Conservation (phyloP, 2,888 invertebrate species). For the Drepanosiphum platanoidis region DNA sequence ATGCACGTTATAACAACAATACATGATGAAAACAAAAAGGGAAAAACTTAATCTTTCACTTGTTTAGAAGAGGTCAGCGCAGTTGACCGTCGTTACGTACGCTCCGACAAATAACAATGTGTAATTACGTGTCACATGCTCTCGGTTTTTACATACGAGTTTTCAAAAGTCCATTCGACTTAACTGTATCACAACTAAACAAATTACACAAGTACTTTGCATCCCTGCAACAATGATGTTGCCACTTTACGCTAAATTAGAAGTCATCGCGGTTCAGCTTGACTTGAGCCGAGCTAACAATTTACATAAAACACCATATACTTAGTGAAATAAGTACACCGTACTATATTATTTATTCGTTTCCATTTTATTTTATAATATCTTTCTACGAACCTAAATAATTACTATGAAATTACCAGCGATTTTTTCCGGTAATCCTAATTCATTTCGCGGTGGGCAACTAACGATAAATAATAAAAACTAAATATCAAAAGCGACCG, state of each 20-base stretch:
- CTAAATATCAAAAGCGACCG: no score
- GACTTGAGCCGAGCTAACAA: background rate
- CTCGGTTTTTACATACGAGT: background rate
- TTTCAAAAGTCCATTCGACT: background rate
- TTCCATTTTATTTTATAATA: no score
- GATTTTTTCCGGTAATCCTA: no score
- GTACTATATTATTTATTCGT: no score
- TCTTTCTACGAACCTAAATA: no score
- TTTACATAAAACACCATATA: background rate
- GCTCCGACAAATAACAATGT: background rate
- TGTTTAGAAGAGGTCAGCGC: background rate
- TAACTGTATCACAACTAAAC: background rate
- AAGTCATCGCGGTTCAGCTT: background rate
- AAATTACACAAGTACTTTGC: background rate
- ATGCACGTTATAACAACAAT: background rate
- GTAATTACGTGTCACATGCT: background rate
- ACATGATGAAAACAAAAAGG: constrained; percentile 5
- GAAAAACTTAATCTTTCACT: background rate
- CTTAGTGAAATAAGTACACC: background rate
- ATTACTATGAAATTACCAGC: no score
- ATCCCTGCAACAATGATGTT: background rate
- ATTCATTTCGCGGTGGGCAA: no score
- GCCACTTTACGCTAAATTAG: background rate
- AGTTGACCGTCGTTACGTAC: background rate
- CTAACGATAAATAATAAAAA: no score